Conservation (phyloP, 2,888 invertebrate species). For the Criorhina ranunculi region DNA sequence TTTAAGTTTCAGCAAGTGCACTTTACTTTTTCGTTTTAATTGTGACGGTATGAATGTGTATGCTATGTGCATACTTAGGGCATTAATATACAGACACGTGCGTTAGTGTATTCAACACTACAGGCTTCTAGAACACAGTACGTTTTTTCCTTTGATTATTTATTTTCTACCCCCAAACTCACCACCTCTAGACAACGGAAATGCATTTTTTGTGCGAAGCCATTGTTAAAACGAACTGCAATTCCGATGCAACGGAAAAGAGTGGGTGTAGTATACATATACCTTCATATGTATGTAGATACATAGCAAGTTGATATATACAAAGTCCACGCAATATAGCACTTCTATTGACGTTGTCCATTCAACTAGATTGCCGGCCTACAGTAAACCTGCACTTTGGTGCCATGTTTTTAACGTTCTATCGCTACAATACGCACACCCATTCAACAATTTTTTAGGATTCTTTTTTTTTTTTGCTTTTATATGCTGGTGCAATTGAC, state of each 20-base stretch:
- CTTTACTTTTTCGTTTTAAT: constrained; percentile 5
- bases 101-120: not conserved
- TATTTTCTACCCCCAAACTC: constrained; percentile 15
- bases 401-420: constrained; percentile 10
- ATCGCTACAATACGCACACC: not conserved
- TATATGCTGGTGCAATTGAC: constrained; percentile 6
- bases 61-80: constrained; percentile 6
- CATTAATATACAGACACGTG: not conserved
- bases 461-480: too few relatives aligned
- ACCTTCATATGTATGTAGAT: not conserved
- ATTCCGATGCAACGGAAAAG: constrained; percentile 15
- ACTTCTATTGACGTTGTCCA: constrained; percentile 10
- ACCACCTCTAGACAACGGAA: constrained; percentile 1
- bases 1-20: constrained; percentile 7
- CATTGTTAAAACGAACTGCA: constrained; percentile 12
- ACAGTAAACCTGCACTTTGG: constrained; percentile 13
- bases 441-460: not conserved
- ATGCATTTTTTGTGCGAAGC: constrained; percentile 6
- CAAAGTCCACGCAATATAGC: constrained; percentile 6
- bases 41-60: constrained; percentile 10
- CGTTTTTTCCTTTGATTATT: constrained; percentile 15
- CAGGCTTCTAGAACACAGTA: constrained; percentile 1
- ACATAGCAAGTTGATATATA: not conserved
- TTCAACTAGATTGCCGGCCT: constrained; percentile 10
- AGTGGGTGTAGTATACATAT: not conserved